These are phyloP conservation scores for Napeogenes inachia DNA, from an alignment of 2,888 invertebrate genomes.

Conservation along the genomic window DNA sequence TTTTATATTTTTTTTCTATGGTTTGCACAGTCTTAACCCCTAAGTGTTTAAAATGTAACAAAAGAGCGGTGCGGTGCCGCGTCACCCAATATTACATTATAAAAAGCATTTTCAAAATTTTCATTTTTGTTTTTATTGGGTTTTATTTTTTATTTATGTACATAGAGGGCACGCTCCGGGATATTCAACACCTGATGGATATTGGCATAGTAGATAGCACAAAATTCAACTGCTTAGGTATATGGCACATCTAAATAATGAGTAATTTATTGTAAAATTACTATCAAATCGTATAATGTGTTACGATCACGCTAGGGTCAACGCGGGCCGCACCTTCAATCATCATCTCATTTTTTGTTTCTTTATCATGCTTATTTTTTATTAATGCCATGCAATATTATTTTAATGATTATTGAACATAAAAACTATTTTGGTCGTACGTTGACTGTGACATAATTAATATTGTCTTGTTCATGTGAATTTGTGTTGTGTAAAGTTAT, in stretches of 20 bases:
- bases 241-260: constrained; percentile 22
- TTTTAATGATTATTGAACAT: constrained; percentile 44
- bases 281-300: too few relatives aligned
- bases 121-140: constrained; percentile 8
- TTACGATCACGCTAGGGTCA: constrained; percentile 19
- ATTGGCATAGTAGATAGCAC: constrained; percentile 35
- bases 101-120: constrained; percentile 1
- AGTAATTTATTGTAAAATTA: constrained; percentile 21
- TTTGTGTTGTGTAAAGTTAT: constrained; percentile 72
- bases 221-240: constrained; percentile 31
- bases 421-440: constrained; percentile 78
- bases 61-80: constrained; percentile 33
- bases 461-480: constrained; percentile 76
- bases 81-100: constrained; percentile 11
- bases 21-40: constrained; percentile 31
- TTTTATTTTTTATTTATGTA: constrained; percentile 15
- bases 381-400: constrained; percentile 53
- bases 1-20: constrained; percentile 11
- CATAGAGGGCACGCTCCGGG: constrained; percentile 33
- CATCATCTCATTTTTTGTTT: constrained; percentile 42
- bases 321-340: constrained; percentile 54
- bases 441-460: constrained; percentile 62
- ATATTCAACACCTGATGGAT: constrained; percentile 30
- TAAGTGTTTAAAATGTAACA: constrained; percentile 24
- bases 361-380: constrained; percentile 62